These are phyloP conservation scores for Siniperca obscura DNA, from an alignment of 2,797 vertebrate species.

Conservation along the genomic window DNA sequence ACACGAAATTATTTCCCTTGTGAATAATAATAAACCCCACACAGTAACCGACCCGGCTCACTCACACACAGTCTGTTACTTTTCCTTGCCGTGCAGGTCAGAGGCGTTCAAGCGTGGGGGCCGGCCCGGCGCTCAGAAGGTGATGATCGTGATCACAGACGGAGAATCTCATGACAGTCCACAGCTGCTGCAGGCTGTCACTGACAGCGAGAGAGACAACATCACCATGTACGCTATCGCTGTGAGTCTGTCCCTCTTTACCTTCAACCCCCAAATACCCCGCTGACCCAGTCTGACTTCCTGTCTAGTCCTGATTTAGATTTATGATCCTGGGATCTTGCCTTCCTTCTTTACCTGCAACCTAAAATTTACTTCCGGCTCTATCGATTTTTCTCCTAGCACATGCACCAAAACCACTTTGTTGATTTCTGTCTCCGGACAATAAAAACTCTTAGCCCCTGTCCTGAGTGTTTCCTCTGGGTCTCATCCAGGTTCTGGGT, in stretches of 20 bases:
- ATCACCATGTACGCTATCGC: constrained; percentile 97
- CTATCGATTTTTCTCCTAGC: no score
- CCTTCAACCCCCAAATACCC: background rate
- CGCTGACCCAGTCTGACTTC: background rate
- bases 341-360: no score
- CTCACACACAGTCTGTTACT: background rate
- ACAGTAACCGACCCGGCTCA: fast-evolving
- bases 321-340: background rate
- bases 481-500: constrained; percentile 88
- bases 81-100: constrained; percentile 78
- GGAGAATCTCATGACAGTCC: constrained; percentile 97
- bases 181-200: constrained; percentile 90
- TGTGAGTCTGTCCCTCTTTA: constrained; percentile 82
- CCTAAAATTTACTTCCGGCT: no score
- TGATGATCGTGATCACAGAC: constrained; percentile 98
- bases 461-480: background rate
- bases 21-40: no score
- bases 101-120: constrained; percentile 94
- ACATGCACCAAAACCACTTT: background rate
- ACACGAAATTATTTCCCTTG: background rate
- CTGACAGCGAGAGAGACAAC: constrained; percentile 91
- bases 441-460: background rate
- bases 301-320: background rate
- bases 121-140: constrained; percentile 95
- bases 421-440: background rate